These are phyloP conservation scores for Folsomia manolachei DNA, from an alignment of 2,888 invertebrate genomes.

Conservation along the genomic window DNA sequence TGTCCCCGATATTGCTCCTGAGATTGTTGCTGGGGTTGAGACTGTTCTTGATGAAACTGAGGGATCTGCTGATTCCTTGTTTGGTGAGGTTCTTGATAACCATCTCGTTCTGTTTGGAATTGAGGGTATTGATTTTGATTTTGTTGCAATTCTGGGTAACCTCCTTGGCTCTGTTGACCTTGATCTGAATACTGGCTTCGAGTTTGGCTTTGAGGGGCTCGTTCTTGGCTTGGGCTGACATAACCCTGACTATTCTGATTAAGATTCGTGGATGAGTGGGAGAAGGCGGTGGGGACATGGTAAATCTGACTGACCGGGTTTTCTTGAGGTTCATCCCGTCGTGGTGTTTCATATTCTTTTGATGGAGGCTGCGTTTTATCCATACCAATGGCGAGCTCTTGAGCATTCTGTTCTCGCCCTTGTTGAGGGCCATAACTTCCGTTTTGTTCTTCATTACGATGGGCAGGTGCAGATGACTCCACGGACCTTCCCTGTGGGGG, in stretches of 20 bases:
- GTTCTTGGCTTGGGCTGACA: no score
- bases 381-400: neutral
- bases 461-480: neutral
- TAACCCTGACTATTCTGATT: no score
- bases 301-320: neutral
- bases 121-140: neutral
- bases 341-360: slow-evolving; percentile 1
- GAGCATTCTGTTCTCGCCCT: neutral
- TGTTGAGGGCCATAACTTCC: neutral
- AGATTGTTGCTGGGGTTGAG: neutral
- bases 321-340: neutral
- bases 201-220: no score
- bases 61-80: neutral
- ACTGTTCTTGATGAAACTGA: neutral
- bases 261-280: neutral
- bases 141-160: neutral
- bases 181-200: neutral
- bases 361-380: neutral
- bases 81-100: neutral
- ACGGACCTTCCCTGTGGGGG: neutral
- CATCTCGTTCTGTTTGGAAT: neutral
- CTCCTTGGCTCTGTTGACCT: neutral
- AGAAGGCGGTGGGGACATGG: neutral
- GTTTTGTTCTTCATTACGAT: neutral
- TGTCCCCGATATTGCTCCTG: neutral